These are phyloP conservation scores for Psammodynastes pulverulentus DNA, from an alignment of 2,113 vertebrate species.

Conservation along the genomic window DNA sequence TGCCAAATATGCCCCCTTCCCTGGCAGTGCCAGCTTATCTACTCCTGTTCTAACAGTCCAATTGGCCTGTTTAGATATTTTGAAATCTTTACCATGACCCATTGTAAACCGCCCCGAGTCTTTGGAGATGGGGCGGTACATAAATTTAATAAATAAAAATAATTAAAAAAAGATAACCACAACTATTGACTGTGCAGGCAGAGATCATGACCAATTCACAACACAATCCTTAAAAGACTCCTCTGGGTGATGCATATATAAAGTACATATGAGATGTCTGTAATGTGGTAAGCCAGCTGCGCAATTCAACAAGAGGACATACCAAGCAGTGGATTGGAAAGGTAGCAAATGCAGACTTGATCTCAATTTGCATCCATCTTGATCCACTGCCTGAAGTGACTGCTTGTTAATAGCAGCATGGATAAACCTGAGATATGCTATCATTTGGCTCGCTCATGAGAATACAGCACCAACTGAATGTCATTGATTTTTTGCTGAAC, in stretches of 20 bases:
- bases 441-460: background rate
- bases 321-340: background rate
- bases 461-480: background rate
- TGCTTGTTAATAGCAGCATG: background rate
- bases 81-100: background rate
- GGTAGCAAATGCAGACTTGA: background rate
- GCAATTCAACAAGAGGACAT: background rate
- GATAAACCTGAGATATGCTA: background rate
- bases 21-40: background rate
- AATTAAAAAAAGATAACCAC: too few species aligned
- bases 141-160: too few species aligned
- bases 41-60: background rate
- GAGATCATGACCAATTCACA: background rate
- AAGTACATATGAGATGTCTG: background rate
- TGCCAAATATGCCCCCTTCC: background rate
- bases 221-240: background rate
- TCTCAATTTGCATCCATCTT: background rate
- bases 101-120: too few species aligned
- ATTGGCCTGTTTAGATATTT: too few species aligned
- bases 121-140: too few species aligned
- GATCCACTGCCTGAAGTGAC: background rate
- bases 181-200: background rate
- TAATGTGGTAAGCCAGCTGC: background rate
- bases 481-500: background rate
- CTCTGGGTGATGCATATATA: background rate